These are phyloP conservation scores for Microcebus ravelobensis DNA, from an alignment of 2,113 vertebrate genomes.

Conservation along the genomic window DNA sequence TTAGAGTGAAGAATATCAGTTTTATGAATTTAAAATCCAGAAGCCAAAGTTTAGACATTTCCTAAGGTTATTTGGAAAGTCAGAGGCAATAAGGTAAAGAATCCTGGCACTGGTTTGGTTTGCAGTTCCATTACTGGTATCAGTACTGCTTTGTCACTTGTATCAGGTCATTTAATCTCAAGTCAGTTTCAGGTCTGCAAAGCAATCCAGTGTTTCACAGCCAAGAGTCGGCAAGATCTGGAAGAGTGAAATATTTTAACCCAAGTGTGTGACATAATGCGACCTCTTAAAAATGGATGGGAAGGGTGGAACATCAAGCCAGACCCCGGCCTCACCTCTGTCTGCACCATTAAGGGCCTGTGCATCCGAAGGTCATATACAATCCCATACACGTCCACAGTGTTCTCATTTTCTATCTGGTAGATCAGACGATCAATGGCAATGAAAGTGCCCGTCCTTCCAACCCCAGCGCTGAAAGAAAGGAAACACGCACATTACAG, in stretches of 20 bases:
- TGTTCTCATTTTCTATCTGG: conserved; percentile 94
- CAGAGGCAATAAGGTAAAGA: neutral
- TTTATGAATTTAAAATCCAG: neutral
- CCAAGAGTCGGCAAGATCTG: neutral
- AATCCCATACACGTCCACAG: conserved; percentile 92
- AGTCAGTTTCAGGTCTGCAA: neutral
- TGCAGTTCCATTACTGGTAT: neutral
- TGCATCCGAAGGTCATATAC: conserved; percentile 96
- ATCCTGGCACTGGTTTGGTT: too few species aligned
- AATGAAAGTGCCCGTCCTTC: conserved; percentile 96
- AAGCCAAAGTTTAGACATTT: neutral
- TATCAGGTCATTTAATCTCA: neutral
- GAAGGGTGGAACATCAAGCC: accelerated
- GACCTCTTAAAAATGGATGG: accelerated
- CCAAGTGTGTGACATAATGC: neutral
- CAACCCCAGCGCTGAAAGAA: conserved; percentile 93
- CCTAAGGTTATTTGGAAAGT: neutral
- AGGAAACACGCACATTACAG: accelerated
- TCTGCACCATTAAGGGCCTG: conserved; percentile 96
- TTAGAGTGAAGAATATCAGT: neutral
- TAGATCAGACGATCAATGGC: conserved; percentile 94
- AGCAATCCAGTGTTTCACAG: neutral
- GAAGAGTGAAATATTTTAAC: neutral
- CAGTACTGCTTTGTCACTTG: neutral
- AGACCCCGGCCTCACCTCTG: conserved; percentile 89